Evolutionary conservation across 2,888 invertebrate species (phyloP).

Genomic region (Phaedon cochleariae): DNA sequence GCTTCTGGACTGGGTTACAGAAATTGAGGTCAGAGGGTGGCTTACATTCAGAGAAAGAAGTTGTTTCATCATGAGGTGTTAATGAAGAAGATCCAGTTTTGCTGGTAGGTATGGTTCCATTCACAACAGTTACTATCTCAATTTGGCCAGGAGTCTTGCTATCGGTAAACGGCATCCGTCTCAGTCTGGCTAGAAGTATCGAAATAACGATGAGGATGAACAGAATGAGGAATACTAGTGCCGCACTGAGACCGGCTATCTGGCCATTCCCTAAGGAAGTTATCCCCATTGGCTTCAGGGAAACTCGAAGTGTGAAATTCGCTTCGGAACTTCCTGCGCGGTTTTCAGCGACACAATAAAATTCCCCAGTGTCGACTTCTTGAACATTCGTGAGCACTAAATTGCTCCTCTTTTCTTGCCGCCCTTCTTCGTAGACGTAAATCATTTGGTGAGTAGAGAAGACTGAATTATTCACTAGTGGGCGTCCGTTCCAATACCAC

Average conservation of each 20-base stretch:
- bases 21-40: conserved; percentile 62
- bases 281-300: conserved; percentile 80
- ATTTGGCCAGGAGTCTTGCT: conserved; percentile 80
- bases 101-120: conserved; percentile 64
- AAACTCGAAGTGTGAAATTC: conserved; percentile 87
- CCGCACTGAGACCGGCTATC: conserved; percentile 85
- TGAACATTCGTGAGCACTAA: conserved; percentile 83
- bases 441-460: conserved; percentile 82
- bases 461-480: conserved; percentile 78
- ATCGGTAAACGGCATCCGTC: conserved; percentile 77
- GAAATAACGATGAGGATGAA: conserved; percentile 77
- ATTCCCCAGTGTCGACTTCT: conserved; percentile 83
- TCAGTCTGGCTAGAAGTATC: conserved; percentile 77
- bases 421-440: conserved; percentile 79
- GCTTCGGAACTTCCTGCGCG: conserved; percentile 87
- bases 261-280: conserved; percentile 84
- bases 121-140: conserved; percentile 73
- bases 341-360: conserved; percentile 91
- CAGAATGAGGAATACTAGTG: conserved; percentile 79
- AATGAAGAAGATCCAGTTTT: conserved; percentile 62
- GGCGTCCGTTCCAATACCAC: conserved; percentile 88
- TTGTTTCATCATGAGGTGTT: conserved; percentile 59
- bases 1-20: conserved; percentile 76
- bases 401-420: conserved; percentile 78
- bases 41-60: conserved; percentile 60